Conservation (phyloP, 2,113 vertebrate species). For the Eublepharis macularius region DNA sequence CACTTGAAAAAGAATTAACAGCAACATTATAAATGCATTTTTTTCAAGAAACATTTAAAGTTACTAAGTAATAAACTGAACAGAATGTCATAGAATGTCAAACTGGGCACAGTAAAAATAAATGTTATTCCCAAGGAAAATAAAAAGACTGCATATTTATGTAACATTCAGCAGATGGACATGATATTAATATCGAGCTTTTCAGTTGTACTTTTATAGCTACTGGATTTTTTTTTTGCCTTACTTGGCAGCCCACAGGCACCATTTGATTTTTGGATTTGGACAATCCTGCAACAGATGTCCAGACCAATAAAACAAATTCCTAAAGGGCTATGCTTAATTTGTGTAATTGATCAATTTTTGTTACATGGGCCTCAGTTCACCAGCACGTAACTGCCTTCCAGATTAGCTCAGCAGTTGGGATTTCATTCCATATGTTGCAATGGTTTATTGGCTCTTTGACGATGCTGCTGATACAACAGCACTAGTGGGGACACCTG, state of each 20-base stretch:
- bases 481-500: conserved; percentile 86
- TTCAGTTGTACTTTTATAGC: conserved; percentile 96
- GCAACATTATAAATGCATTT: conserved; percentile 81
- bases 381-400: conserved; percentile 92
- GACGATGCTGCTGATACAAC: conserved; percentile 83
- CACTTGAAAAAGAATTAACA: conserved; percentile 79
- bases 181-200: conserved; percentile 94
- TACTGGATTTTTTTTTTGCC: conserved; percentile 85
- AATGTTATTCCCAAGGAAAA: conserved; percentile 84
- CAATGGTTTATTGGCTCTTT: conserved; percentile 83
- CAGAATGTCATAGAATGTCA: conserved; percentile 86
- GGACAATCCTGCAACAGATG: conserved; percentile 99
- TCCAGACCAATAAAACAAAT: conserved; percentile 98
- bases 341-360: conserved; percentile 99
- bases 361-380: conserved; percentile 86
- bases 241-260: conserved; percentile 90
- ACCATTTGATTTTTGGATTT: conserved; percentile 99
- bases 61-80: conserved; percentile 81
- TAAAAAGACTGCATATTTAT: conserved; percentile 86
- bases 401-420: conserved; percentile 93
- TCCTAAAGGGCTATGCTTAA: conserved; percentile 96
- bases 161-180: conserved; percentile 96
- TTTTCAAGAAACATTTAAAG: conserved; percentile 79
- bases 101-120: conserved; percentile 86
- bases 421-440: conserved; percentile 94